These are phyloP conservation scores for Bellardia bayeri DNA, from an alignment of 2,888 invertebrate species.

Conservation along the genomic window DNA sequence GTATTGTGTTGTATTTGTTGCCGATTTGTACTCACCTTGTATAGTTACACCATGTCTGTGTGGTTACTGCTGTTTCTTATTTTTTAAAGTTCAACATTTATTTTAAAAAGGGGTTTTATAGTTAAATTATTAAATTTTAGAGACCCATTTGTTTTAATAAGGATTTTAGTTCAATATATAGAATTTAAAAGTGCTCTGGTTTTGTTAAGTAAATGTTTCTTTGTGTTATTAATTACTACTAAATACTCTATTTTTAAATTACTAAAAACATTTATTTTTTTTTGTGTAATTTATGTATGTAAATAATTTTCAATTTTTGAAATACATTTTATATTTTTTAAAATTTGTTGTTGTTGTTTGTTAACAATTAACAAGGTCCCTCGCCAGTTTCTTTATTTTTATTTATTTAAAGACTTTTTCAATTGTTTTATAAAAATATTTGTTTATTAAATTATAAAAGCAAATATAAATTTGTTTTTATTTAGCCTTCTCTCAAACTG, in stretches of 20 bases:
- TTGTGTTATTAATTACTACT: background rate
- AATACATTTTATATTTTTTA: slow-evolving; percentile 40
- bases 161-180: background rate
- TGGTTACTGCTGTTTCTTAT: no score
- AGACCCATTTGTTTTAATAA: slow-evolving; percentile 27
- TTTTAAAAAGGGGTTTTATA: no score
- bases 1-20: no score
- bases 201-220: slow-evolving; percentile 34
- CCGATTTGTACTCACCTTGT: no score
- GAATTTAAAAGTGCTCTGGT: background rate
- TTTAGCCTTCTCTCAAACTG: background rate
- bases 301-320: slow-evolving; percentile 25
- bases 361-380: slow-evolving; percentile 82
- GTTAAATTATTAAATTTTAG: slow-evolving; percentile 19
- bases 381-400: slow-evolving; percentile 79
- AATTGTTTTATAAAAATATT: slow-evolving; percentile 53
- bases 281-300: slow-evolving; percentile 34
- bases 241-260: slow-evolving; percentile 19
- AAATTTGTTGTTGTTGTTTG: slow-evolving; percentile 54
- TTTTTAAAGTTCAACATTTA: no score
- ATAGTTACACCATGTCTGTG: no score
- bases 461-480: background rate
- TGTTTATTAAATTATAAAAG: slow-evolving; percentile 39
- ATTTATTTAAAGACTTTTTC: slow-evolving; percentile 40
- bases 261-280: slow-evolving; percentile 65